Conservation (phyloP, 2,888 invertebrate species). For the Pterostichus niger region DNA sequence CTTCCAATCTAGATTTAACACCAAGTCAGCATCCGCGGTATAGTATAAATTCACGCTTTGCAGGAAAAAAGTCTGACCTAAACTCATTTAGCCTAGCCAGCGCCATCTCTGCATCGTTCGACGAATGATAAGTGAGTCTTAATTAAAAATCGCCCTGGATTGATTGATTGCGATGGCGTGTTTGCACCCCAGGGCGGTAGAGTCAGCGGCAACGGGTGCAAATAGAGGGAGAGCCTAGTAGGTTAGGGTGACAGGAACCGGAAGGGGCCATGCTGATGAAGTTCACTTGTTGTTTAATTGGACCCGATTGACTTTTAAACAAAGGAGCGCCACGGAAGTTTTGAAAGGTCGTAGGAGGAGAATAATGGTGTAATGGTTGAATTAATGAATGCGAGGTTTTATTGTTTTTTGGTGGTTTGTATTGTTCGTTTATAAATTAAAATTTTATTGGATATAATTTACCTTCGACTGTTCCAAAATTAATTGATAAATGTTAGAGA, state of each 20-base stretch:
- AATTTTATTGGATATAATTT: slow-evolving; percentile 24
- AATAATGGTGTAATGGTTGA: slow-evolving; percentile 17
- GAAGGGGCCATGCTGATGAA: slow-evolving; percentile 48
- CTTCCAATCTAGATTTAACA: slow-evolving; percentile 35
- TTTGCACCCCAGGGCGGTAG: neutral
- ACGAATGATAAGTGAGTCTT: slow-evolving; percentile 49
- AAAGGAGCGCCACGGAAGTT: slow-evolving; percentile 51
- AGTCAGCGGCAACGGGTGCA: neutral
- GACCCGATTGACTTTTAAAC: slow-evolving; percentile 61
- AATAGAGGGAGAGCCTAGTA: neutral
- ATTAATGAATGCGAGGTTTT: slow-evolving; percentile 37
- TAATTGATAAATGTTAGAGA: neutral
- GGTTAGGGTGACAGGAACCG: slow-evolving; percentile 35
- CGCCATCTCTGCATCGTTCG: slow-evolving; percentile 13
- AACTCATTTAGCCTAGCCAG: neutral
- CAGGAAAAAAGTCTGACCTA: neutral
- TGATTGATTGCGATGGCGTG: slow-evolving; percentile 52
- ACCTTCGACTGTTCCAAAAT: neutral
- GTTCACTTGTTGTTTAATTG: slow-evolving; percentile 62
- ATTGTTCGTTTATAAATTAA: slow-evolving; percentile 23
- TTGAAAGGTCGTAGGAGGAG: slow-evolving; percentile 19
- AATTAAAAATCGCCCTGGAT: slow-evolving; percentile 55
- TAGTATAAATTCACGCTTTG: neutral
- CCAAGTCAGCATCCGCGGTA: slow-evolving; percentile 15
- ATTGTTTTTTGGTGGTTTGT: slow-evolving; percentile 24